A percentile compares a stretch with the other conserved stretches of the same genome.
Evolutionary conservation across 2,113 vertebrate species (phyloP).

Genomic region (Callospermophilus lateralis): DNA sequence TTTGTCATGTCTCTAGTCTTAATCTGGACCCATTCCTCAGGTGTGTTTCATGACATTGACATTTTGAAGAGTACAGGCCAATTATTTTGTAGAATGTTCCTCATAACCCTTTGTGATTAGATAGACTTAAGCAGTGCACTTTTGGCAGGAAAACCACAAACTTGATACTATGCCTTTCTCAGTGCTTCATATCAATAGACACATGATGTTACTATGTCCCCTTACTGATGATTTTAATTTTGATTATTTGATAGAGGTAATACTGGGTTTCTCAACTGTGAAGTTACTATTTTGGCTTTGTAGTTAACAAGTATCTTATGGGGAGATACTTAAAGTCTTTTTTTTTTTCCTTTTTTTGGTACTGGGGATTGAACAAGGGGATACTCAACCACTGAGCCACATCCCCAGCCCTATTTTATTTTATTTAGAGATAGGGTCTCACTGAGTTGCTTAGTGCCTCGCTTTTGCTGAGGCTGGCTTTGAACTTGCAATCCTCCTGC

Average conservation of each 20-base stretch:
- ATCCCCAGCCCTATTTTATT: too few species aligned
- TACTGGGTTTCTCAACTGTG: background rate
- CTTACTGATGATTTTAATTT: constrained; percentile 42
- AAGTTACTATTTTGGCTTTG: constrained; percentile 13
- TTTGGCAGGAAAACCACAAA: background rate
- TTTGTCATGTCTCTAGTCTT: constrained; percentile 11
- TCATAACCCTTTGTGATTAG: background rate
- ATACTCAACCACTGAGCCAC: too few species aligned
- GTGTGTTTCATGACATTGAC: constrained; percentile 24
- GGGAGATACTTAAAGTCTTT: background rate
- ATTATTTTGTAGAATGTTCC: background rate
- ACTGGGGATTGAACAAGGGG: too few species aligned
- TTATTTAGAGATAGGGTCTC: too few species aligned
- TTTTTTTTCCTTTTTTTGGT: too few species aligned
- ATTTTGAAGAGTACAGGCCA: constrained; percentile 28
- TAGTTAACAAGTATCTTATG: background rate
- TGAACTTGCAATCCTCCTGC: too few species aligned
- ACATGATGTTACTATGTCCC: background rate
- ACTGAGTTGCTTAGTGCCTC: too few species aligned
- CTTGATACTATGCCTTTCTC: background rate
- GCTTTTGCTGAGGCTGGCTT: too few species aligned
- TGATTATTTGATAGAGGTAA: constrained; percentile 27
- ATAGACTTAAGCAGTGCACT: too few species aligned
- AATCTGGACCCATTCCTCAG: background rate
- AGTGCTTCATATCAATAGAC: background rate